Percentiles rank a stretch among this genome's conserved stretches.
Conservation (phyloP, 2,113 vertebrate genomes). For the Lasiurus borealis region DNA sequence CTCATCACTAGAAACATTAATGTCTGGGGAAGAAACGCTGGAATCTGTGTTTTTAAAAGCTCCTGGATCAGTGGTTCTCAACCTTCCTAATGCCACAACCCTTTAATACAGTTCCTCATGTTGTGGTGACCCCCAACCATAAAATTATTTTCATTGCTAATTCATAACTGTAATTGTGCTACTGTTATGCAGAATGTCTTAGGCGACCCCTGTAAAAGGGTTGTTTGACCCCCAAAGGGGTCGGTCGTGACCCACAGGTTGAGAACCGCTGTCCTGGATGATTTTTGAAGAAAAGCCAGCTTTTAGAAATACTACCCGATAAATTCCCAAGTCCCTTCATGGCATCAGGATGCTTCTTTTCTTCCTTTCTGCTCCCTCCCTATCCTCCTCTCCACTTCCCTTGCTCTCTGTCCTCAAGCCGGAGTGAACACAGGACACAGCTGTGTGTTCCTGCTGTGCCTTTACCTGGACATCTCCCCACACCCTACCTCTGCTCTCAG, state of each 20-base stretch:
- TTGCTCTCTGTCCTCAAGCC: not conserved
- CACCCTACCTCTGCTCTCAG: not conserved
- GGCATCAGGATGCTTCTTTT: not conserved
- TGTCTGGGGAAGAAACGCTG: not conserved
- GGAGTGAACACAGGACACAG: not conserved
- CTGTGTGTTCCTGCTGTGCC: too few species aligned
- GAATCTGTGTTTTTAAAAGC: conserved; percentile 15
- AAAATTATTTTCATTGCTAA: too few species aligned
- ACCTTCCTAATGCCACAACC: too few species aligned
- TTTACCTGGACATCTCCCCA: not conserved
- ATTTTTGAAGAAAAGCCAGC: not conserved
- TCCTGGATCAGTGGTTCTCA: too few species aligned
- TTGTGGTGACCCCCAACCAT: too few species aligned
- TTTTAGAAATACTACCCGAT: not conserved
- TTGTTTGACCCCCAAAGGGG: too few species aligned
- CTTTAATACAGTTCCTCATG: too few species aligned
- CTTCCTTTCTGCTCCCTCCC: not conserved
- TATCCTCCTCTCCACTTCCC: not conserved
- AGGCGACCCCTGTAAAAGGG: too few species aligned
- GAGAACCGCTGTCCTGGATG: too few species aligned
- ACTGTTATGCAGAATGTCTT: too few species aligned
- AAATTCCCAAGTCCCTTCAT: not conserved
- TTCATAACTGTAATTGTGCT: too few species aligned
- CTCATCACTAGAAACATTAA: not conserved
- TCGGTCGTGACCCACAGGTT: too few species aligned